Evolutionary conservation across 2,888 invertebrate genomes (phyloP).

Genomic region (Phaonia tiefii): DNA sequence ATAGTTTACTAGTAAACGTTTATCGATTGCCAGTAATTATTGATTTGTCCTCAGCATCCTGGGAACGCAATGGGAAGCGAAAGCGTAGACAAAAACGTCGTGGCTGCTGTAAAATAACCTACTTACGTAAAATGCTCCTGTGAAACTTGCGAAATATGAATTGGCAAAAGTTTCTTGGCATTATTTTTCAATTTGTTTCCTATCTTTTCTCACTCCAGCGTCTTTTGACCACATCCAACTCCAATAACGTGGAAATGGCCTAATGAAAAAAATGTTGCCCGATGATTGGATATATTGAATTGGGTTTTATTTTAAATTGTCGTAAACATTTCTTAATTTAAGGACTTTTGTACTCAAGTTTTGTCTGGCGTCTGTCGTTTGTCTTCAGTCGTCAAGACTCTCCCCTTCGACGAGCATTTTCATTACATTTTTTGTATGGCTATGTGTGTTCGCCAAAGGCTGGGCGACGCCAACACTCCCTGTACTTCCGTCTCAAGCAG

Average conservation of each 20-base stretch:
- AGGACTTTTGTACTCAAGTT: slow-evolving; percentile 56
- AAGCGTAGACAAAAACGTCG: slow-evolving; percentile 3
- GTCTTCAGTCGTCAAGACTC: neutral
- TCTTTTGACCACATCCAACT: slow-evolving; percentile 28
- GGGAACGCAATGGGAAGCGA: slow-evolving; percentile 7
- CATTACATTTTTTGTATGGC: slow-evolving; percentile 29
- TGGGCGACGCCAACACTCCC: neutral
- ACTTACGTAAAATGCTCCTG: slow-evolving; percentile 55
- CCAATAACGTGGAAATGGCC: slow-evolving; percentile 56
- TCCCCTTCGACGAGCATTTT: neutral
- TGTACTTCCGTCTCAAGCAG: neutral
- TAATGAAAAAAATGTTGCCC: slow-evolving; percentile 15
- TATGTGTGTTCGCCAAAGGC: neutral
- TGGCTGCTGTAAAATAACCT: slow-evolving; percentile 10
- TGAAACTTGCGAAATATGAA: slow-evolving; percentile 58
- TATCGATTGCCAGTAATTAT: slow-evolving; percentile 64
- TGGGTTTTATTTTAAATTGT: slow-evolving; percentile 61
- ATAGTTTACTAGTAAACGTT: slow-evolving; percentile 58
- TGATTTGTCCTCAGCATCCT: slow-evolving; percentile 49
- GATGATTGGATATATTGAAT: slow-evolving; percentile 58
- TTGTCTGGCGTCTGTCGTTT: no score
- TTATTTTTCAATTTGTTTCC: slow-evolving; percentile 47
- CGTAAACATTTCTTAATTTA: slow-evolving; percentile 57
- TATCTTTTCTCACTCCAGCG: neutral
- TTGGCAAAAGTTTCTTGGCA: slow-evolving; percentile 44